Percentiles rank a stretch among this genome's conserved stretches.
Conservation (phyloP, 2,113 vertebrate genomes). For the Athene cunicularia region DNA sequence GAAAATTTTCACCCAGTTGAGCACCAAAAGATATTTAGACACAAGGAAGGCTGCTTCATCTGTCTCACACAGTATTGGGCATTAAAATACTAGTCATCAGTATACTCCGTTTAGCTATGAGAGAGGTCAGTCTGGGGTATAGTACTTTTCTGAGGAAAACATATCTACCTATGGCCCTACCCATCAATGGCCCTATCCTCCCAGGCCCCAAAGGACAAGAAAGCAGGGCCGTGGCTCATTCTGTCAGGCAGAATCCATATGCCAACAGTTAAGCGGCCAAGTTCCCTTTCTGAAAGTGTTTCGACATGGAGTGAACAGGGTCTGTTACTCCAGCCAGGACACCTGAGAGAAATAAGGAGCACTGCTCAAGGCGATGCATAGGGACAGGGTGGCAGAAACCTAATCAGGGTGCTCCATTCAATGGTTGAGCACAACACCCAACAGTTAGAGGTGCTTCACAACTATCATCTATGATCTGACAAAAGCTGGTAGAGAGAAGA, state of each 20-base stretch:
- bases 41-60: not conserved
- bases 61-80: not conserved
- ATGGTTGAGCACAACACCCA: not conserved
- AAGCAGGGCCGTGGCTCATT: not conserved
- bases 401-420: not conserved
- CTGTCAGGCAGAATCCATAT: not conserved
- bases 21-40: not conserved
- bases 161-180: not conserved
- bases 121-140: not conserved
- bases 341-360: not conserved
- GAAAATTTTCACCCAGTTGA: not conserved
- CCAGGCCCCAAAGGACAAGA: not conserved
- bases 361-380: not conserved
- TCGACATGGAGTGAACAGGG: not conserved
- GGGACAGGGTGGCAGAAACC: not conserved
- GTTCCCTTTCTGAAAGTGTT: not conserved
- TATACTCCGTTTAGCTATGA: not conserved
- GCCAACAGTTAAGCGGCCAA: not conserved
- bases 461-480: not conserved
- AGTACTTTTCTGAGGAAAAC: not conserved
- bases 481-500: not conserved
- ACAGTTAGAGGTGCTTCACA: not conserved
- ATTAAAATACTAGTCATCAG: not conserved
- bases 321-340: not conserved
- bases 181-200: not conserved